Percentiles rank a stretch among this genome's conserved stretches.
phyloP scores from a whole-genome alignment of 2,888 invertebrate species.

The Acanthacorydalis orientalis region DNA sequence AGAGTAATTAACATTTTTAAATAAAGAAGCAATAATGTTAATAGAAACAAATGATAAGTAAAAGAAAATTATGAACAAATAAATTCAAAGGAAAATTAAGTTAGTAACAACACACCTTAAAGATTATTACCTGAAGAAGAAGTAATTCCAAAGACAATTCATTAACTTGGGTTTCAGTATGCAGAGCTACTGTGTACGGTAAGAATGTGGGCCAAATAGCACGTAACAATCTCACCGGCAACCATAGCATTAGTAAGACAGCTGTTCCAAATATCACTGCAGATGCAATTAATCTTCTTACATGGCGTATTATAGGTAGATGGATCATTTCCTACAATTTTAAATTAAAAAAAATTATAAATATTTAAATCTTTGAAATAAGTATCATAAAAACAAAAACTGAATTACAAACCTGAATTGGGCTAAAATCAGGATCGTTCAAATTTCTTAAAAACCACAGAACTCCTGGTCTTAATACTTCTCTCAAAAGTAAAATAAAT shows the following conservation, averaged over 20 bases:
- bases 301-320: slow-evolving; percentile 78
- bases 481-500: slow-evolving; percentile 79
- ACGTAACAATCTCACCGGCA: slow-evolving; percentile 78
- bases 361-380: not conserved
- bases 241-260: slow-evolving; percentile 89
- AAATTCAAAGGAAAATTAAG: not conserved
- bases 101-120: not conserved
- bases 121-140: slow-evolving; percentile 52
- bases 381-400: not conserved
- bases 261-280: slow-evolving; percentile 93
- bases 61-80: not conserved
- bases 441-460: slow-evolving; percentile 96
- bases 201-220: slow-evolving; percentile 70
- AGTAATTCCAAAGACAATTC: slow-evolving; percentile 88
- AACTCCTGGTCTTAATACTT: slow-evolving; percentile 91
- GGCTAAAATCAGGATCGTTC: slow-evolving; percentile 98
- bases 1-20: not conserved
- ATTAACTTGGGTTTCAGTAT: slow-evolving; percentile 73
- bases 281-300: slow-evolving; percentile 78
- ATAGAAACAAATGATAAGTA: too few relatives aligned
- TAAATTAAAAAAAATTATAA: not conserved
- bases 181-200: slow-evolving; percentile 82
- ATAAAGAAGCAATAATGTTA: too few relatives aligned
- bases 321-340: slow-evolving; percentile 83
- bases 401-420: slow-evolving; percentile 60